phyloP scores from a whole-genome alignment of 1,140 invertebrate genomes.

The Micrasema minimum region DNA sequence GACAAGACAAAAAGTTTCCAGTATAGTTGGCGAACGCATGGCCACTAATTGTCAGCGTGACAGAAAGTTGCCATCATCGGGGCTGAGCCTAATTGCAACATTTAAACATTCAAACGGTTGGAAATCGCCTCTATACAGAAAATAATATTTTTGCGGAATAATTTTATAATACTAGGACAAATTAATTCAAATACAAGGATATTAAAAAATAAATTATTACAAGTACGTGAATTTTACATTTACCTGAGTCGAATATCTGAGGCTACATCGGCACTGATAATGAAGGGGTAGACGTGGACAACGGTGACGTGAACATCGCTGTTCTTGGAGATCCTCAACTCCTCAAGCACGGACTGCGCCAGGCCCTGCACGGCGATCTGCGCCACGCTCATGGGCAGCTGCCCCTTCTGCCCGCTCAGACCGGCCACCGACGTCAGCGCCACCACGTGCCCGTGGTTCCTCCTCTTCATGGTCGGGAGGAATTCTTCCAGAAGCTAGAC shows the following conservation, averaged over 20 bases:
- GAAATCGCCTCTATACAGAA: no score
- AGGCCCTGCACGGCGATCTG: constrained; percentile 79
- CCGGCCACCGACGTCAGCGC: constrained; percentile 78
- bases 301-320: constrained; percentile 69
- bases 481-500: constrained; percentile 73
- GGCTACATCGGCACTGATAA: constrained; percentile 65
- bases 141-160: no score
- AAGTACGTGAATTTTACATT: no score
- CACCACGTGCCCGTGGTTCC: constrained; percentile 75
- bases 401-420: constrained; percentile 70
- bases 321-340: constrained; percentile 68
- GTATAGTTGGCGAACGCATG: no score
- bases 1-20: no score
- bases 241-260: constrained; percentile 71
- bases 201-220: no score
- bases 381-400: constrained; percentile 74
- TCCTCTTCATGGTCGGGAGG: constrained; percentile 74
- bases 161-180: no score
- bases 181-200: no score
- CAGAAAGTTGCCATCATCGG: no score
- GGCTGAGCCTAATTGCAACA: no score
- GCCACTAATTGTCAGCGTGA: no score
- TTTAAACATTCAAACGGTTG: no score
- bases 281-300: constrained; percentile 73
- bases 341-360: constrained; percentile 70